phyloP scores from a whole-genome alignment of 2,888 invertebrate genomes.

The Ichneumon xanthorius region DNA sequence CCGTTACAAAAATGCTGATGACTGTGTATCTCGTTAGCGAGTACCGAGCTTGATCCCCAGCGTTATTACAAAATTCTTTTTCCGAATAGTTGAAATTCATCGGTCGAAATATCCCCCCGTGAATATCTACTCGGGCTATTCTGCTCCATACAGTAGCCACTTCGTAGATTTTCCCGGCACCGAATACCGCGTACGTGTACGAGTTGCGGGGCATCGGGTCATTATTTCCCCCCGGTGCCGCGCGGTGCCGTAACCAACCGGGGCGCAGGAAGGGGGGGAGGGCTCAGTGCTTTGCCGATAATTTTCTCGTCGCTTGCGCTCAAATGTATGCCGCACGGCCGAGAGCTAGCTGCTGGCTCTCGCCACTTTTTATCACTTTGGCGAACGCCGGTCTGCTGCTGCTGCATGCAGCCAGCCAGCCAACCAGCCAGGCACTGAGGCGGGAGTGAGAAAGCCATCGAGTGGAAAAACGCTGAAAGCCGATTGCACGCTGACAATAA shows the following conservation, averaged over 20 bases:
- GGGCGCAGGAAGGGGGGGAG: neutral
- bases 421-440: neutral
- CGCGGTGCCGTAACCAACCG: constrained; percentile 1
- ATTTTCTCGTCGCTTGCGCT: constrained; percentile 56
- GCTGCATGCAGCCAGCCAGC: constrained; percentile 5
- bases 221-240: constrained; percentile 21
- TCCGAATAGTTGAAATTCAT: constrained; percentile 14
- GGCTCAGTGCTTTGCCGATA: constrained; percentile 49
- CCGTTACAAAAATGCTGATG: neutral
- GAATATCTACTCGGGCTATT: neutral
- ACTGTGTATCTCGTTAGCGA: neutral
- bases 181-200: neutral
- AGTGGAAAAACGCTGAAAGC: constrained; percentile 51
- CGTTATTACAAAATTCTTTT: neutral
- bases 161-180: neutral
- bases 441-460: constrained; percentile 47
- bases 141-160: neutral
- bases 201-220: constrained; percentile 10
- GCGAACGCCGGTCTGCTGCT: constrained; percentile 25
- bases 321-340: constrained; percentile 44
- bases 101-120: neutral
- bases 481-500: constrained; percentile 61
- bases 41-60: neutral
- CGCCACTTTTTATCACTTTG: constrained; percentile 55
- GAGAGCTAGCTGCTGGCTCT: constrained; percentile 37